Percentiles rank a stretch among this genome's conserved stretches.
phyloP scores from a whole-genome alignment of 2,113 vertebrate species.

The Amblyopsis rosae region DNA sequence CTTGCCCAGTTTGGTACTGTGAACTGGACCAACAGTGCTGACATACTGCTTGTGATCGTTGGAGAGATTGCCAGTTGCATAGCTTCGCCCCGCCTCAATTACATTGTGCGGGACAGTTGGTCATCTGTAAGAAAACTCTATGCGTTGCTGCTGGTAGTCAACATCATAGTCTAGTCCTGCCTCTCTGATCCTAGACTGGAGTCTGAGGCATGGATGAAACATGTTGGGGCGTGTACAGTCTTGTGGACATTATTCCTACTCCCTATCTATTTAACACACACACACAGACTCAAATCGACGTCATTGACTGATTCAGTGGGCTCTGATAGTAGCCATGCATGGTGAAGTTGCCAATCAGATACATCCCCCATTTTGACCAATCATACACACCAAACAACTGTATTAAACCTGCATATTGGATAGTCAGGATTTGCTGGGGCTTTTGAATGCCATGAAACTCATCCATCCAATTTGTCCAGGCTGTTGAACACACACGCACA shows the following conservation, averaged over 20 bases:
- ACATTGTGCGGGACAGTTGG: no score
- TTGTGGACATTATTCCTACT: slow-evolving; percentile 9
- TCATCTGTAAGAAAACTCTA: no score
- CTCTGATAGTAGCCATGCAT: slow-evolving; percentile 21
- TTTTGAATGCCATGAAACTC: slow-evolving; percentile 54
- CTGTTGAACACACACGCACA: slow-evolving; percentile 12
- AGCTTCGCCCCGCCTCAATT: no score
- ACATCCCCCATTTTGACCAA: slow-evolving; percentile 19
- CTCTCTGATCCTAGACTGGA: no score
- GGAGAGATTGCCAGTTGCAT: no score
- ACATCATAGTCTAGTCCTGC: no score
- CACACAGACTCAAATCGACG: slow-evolving; percentile 2
- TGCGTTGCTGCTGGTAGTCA: no score
- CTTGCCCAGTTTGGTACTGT: no score
- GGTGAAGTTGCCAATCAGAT: slow-evolving; percentile 39
- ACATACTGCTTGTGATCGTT: no score
- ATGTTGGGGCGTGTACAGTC: slow-evolving; percentile 39
- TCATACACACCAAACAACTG: not conserved
- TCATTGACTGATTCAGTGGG: slow-evolving; percentile 17
- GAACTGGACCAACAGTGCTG: no score
- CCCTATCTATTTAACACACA: not conserved
- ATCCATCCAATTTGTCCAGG: slow-evolving; percentile 43
- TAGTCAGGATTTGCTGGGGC: slow-evolving; percentile 36
- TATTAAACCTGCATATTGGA: slow-evolving; percentile 42
- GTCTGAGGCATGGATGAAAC: slow-evolving; percentile 34